Conservation (phyloP, 2,797 vertebrate genomes). For the Pseudochaenichthys georgianus region DNA sequence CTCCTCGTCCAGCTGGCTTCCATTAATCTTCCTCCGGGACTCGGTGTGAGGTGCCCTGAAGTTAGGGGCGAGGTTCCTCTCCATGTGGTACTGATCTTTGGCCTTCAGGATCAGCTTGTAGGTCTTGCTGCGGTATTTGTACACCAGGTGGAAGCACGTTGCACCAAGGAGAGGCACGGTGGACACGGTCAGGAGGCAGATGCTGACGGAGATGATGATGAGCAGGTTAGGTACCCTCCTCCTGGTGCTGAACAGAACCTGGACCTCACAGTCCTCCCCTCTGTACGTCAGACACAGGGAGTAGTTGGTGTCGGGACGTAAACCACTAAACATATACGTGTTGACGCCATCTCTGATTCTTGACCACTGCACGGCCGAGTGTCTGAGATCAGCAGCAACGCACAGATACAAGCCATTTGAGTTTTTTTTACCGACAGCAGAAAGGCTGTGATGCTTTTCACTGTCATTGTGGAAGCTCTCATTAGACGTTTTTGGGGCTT, state of each 20-base stretch:
- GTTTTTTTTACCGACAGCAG: conserved; percentile 63
- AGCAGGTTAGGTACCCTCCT: conserved; percentile 92
- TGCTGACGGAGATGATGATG: conserved; percentile 94
- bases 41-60: conserved; percentile 89
- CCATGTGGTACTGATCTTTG: conserved; percentile 91
- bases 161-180: conserved; percentile 95
- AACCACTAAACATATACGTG: conserved; percentile 90
- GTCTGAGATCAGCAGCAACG: conserved; percentile 83
- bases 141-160: conserved; percentile 94
- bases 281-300: conserved; percentile 93
- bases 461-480: conserved; percentile 57
- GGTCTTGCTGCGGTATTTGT: conserved; percentile 95
- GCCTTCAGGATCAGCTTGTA: conserved; percentile 95
- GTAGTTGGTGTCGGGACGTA: conserved; percentile 94
- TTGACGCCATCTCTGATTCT: conserved; percentile 91
- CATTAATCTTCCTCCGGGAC: conserved; percentile 89
- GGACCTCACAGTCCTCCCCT: conserved; percentile 92
- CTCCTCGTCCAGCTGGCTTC: conserved; percentile 82
- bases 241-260: conserved; percentile 94
- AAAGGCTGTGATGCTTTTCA: conserved; percentile 60
- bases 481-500: conserved; percentile 39
- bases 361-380: conserved; percentile 92
- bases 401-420: conserved; percentile 92
- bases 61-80: conserved; percentile 89
- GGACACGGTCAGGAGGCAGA: conserved; percentile 93